Evolutionary conservation across 1,140 invertebrate genomes (phyloP), one percentile per base, ranked within the genome.

Genomic region (Hormaphis cornu): DNA sequence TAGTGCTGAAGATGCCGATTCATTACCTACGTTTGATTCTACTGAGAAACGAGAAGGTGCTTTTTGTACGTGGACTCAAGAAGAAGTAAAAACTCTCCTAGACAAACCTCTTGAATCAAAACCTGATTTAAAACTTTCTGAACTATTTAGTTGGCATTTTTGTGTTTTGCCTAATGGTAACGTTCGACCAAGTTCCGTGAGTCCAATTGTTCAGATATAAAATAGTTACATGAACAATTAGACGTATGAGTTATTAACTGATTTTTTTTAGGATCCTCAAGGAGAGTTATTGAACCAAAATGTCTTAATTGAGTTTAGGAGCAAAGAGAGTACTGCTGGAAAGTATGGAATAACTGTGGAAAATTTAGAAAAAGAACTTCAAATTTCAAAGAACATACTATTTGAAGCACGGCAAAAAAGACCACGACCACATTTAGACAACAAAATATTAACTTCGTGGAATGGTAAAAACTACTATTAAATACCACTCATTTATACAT

Each of bases 1-100:
- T 76, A 91, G 91, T 76, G 94, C 93, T 1, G 92, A 97, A 81
- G 95, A 97, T 84, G 95, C 95, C 1, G 95, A 97, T 79, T 97
- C 94, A 0, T 84, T 87, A 71, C 90, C 92, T 1, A 81, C 79
- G 0, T 72, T 79, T 20, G 81, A 82, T 20, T 81, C 86, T 8
- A 73, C 73, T 0, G 81, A 86, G 6, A 97, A 97, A 77, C 83
- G 84, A 73, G 95, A 97, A 82, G 95, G 95, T 26, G 94, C 94
- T 9, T 97, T 97, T 80, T 97, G 88, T 81, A 91, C 93, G 9
- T 98, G 94, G 93, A 89, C 87, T 42, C 85, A 85, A 72, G 76
- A 84, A 3, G 91, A 97, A 80, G 80, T 97, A 10, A 76, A 85
- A 73, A 75, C 81, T 9, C 72, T 82, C 3, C 80, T 95, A 8